Conservation (phyloP, 2,888 invertebrate genomes). For the Blastobasis lacticolella region DNA sequence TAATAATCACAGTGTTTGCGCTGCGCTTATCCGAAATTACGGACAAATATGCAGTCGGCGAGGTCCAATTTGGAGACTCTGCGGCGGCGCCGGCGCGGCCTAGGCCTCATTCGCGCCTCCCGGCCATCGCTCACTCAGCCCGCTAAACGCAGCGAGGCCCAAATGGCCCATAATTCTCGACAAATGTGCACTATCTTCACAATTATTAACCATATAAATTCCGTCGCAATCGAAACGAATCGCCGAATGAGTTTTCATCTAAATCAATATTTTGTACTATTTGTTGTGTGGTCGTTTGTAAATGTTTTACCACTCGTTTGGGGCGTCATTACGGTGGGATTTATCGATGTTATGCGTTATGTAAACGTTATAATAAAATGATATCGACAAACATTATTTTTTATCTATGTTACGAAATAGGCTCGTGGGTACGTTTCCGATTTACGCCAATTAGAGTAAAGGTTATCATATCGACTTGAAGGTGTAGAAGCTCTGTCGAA, state of each 20-base stretch:
- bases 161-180: constrained; percentile 11
- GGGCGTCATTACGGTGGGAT: constrained; percentile 8
- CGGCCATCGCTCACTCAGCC: constrained; percentile 2
- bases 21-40: too few species aligned
- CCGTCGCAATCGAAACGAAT: constrained; percentile 14
- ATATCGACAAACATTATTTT: constrained; percentile 15
- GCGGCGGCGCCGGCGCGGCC: neutral
- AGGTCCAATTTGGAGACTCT: neutral
- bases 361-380: constrained; percentile 11
- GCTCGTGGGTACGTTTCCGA: neutral
- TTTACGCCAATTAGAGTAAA: constrained; percentile 1
- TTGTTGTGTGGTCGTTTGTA: constrained; percentile 16
- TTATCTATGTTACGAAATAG: constrained; percentile 18
- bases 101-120: neutral
- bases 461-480: neutral
- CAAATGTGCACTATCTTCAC: constrained; percentile 11
- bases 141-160: neutral
- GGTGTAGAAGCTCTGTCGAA: too few species aligned
- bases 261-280: constrained; percentile 18
- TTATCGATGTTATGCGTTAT: constrained; percentile 5
- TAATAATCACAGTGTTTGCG: too few species aligned
- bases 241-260: constrained; percentile 13
- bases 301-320: constrained; percentile 7
- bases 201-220: constrained; percentile 13
- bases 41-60: too few species aligned